Evolutionary conservation across 2,797 vertebrate species (phyloP).

Genomic region (Manis pentadactyla): DNA sequence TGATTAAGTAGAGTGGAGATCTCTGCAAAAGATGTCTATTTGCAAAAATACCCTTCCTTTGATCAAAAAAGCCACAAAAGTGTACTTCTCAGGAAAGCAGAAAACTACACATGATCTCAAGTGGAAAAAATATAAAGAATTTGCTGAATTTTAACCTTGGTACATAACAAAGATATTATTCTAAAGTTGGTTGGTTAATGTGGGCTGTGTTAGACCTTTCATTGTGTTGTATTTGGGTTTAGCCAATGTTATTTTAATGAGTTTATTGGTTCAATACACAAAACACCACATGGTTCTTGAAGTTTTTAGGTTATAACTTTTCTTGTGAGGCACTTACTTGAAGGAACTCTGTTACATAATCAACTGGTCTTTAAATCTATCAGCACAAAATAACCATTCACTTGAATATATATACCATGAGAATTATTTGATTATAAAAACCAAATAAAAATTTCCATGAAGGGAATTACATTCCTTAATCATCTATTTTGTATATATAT

Average conservation of each 20-base stretch:
- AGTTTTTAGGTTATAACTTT: conserved; percentile 70
- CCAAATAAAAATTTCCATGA: conserved; percentile 43
- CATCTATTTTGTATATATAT: background rate
- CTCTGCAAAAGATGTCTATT: conserved; percentile 69
- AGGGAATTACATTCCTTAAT: background rate
- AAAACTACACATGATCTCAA: conserved; percentile 82
- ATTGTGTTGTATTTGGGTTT: conserved; percentile 76
- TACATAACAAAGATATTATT: conserved; percentile 81
- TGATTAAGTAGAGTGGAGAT: conserved; percentile 59
- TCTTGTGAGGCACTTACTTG: conserved; percentile 56
- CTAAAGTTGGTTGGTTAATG: conserved; percentile 76
- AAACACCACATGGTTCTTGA: conserved; percentile 55
- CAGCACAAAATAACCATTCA: conserved; percentile 37
- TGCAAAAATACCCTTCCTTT: conserved; percentile 74
- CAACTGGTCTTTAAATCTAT: conserved; percentile 46
- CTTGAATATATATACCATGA: background rate
- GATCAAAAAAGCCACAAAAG: conserved; percentile 79
- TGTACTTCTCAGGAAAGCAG: conserved; percentile 71
- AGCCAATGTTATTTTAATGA: conserved; percentile 78
- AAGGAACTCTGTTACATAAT: conserved; percentile 72
- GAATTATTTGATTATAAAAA: conserved; percentile 49
- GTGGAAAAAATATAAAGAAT: conserved; percentile 84
- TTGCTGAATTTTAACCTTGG: conserved; percentile 82
- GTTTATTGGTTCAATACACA: conserved; percentile 73
- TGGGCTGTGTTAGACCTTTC: conserved; percentile 71